Conservation (phyloP, 1,140 invertebrate species). For the Frieseomelitta varia region DNA sequence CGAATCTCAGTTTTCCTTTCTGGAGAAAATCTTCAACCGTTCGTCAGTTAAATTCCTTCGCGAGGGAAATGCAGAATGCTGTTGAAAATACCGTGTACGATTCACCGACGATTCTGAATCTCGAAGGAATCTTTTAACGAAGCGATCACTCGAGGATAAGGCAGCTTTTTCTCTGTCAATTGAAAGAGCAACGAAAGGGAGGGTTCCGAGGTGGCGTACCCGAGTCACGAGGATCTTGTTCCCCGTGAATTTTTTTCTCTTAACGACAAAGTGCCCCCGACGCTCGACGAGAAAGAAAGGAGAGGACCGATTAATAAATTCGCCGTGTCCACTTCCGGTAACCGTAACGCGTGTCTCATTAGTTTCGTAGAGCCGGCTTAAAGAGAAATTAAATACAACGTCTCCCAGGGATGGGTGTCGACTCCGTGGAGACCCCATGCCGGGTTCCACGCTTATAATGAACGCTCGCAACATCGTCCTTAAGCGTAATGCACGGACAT, state of each 20-base stretch:
- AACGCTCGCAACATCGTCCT: slow-evolving; percentile 71
- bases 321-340: slow-evolving; percentile 70
- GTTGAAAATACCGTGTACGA: not conserved
- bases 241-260: slow-evolving; percentile 30
- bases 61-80: too few species aligned
- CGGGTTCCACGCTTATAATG: slow-evolving; percentile 73
- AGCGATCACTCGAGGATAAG: slow-evolving; percentile 5
- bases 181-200: not conserved
- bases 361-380: slow-evolving; percentile 73
- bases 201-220: not conserved
- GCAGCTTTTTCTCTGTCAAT: slow-evolving; percentile 3
- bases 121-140: not conserved
- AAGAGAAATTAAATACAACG: slow-evolving; percentile 76
- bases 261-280: not conserved
- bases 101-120: not conserved
- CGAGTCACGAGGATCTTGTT: slow-evolving; percentile 52
- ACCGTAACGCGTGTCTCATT: slow-evolving; percentile 75
- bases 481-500: slow-evolving; percentile 61
- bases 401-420: slow-evolving; percentile 74
- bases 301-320: slow-evolving; percentile 71
- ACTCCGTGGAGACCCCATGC: slow-evolving; percentile 74
- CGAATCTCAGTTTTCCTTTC: too few species aligned
- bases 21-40: too few species aligned
- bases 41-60: not conserved
- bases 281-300: not conserved